Evolutionary conservation across 2,113 vertebrate genomes (phyloP).

Genomic region (Arvicanthis niloticus): DNA sequence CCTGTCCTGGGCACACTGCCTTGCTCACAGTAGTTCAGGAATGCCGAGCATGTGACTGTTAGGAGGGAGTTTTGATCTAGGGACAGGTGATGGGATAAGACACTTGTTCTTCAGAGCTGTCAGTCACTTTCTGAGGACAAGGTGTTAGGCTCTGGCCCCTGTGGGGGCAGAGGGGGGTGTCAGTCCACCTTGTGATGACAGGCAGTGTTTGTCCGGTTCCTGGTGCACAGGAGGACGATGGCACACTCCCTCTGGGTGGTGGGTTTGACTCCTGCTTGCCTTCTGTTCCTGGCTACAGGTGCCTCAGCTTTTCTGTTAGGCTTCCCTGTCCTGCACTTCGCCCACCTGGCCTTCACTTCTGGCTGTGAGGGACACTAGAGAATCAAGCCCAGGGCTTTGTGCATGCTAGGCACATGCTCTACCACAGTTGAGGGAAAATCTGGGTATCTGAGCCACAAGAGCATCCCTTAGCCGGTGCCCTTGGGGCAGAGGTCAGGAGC

Average conservation of each 20-base stretch:
- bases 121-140: not conserved
- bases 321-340: not conserved
- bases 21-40: not conserved
- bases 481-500: slow-evolving; percentile 19
- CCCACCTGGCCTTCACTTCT: not conserved
- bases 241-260: not conserved
- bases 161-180: not conserved
- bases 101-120: not conserved
- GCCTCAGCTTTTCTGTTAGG: not conserved
- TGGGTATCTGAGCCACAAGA: not conserved
- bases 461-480: not conserved
- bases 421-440: not conserved
- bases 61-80: not conserved
- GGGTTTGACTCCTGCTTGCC: not conserved
- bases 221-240: no score
- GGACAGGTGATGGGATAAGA: not conserved
- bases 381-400: not conserved
- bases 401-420: not conserved
- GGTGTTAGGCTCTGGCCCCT: not conserved
- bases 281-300: not conserved
- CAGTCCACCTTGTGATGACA: not conserved
- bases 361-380: not conserved
- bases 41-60: not conserved
- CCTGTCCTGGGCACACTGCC: not conserved
- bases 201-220: not conserved